phyloP scores from a whole-genome alignment of 2,113 vertebrate species.

The Condylura cristata region DNA sequence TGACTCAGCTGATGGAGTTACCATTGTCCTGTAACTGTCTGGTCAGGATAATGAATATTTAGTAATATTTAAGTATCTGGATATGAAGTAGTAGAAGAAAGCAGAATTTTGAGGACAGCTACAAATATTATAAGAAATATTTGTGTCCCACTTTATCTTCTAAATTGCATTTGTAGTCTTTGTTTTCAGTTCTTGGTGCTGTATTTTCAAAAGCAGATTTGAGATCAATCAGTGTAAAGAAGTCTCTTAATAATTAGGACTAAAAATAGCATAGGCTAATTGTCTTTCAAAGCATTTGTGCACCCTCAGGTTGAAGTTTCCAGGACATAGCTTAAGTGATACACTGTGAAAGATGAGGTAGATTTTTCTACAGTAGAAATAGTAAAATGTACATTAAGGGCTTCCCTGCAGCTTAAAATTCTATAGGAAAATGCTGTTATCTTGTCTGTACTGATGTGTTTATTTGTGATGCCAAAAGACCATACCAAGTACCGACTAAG shows the following conservation, averaged over 20 bases:
- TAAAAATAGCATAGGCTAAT: neutral
- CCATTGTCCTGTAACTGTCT: neutral
- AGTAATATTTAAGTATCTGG: neutral
- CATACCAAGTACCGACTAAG: neutral
- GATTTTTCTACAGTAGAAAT: neutral
- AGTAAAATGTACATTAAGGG: neutral
- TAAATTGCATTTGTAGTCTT: neutral
- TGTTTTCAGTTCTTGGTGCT: neutral
- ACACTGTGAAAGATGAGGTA: neutral
- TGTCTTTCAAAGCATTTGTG: neutral
- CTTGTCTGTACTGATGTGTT: neutral
- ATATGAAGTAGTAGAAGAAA: neutral
- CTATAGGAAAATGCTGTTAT: neutral
- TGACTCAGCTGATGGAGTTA: neutral
- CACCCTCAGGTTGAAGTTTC: neutral
- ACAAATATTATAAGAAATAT: neutral
- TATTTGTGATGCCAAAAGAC: neutral
- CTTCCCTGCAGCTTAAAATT: neutral
- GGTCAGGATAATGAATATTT: neutral
- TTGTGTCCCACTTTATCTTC: neutral
- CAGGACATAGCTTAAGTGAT: neutral
- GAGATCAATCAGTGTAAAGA: neutral
- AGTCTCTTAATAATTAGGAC: neutral
- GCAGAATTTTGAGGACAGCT: neutral
- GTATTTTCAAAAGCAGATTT: neutral